Base-by-base conservation (phyloP, 2,797 vertebrate genomes). In the Cossypha heuglini region DNA sequence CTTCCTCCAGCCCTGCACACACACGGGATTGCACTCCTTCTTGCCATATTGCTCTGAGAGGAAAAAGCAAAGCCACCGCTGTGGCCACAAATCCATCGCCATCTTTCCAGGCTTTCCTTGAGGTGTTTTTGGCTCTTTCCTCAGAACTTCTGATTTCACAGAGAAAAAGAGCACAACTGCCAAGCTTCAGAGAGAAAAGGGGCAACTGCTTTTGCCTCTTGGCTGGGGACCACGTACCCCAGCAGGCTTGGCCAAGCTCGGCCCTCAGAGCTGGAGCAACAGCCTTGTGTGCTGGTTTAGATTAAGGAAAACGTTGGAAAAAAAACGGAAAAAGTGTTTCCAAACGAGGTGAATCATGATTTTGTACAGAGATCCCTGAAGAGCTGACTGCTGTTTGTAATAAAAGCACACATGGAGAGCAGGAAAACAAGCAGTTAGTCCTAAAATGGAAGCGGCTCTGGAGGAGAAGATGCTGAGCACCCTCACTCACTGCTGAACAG, bases 301-400 rank as follows among this genome's bases (percentile, higher is more conserved):
- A 97, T 97, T 95, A 96, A 95, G 61, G 38, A 77, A 88, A 94
- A 95, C 0, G 1, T 52, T 63, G 75, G 78, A 25, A 46, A 88
- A 94, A 94, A 94, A 77, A 38, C 1, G 33, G 94, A 91, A 92
- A 85, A 94, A 91, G 67, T 17, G 28, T 92, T 94, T 96, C 95
- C 92, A 96, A 96, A 82, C 0, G 90, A 96, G 90, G 90, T 97
- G 96, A 97, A 94, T 97, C 96, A 97, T 73, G 74, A 94, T 86
- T 88, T 85, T 92, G 26, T 59, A 85, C 91, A 92, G 79, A 93
- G 92, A 86, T 97, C 94, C 96, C 96, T 42, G 46, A 96, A 96
- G 96, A 97, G 90, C 79, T 28, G 54, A 86, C 78, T 78, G 94
- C 96, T 96, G 96, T 93, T 97, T 95, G 87, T 72, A 95, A 97